Conservation (phyloP, 2,113 vertebrate genomes). For the Solea solea region DNA sequence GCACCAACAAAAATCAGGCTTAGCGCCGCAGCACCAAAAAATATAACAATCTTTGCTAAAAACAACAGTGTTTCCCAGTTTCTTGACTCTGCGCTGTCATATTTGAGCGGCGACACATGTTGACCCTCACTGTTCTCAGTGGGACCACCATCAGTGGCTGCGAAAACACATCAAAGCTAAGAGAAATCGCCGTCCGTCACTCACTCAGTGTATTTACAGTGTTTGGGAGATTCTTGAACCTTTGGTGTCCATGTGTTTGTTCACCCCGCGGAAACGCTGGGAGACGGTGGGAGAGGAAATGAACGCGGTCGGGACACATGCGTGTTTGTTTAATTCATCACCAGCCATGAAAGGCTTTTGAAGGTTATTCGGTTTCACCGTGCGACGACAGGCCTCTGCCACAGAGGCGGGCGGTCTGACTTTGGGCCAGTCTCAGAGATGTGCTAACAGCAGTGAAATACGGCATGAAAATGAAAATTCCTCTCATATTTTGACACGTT, state of each 20-base stretch:
- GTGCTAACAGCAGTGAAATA: conserved; percentile 26
- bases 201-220: conserved; percentile 39
- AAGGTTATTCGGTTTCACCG: conserved; percentile 17
- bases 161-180: conserved; percentile 16
- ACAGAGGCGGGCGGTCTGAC: conserved; percentile 59
- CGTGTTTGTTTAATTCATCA: conserved; percentile 64
- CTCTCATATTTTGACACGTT: conserved; percentile 3
- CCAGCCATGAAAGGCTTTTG: conserved; percentile 43
- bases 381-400: conserved; percentile 43
- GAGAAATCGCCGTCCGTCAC: conserved; percentile 13
- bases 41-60: too few relatives aligned
- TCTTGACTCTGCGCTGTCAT: conserved; percentile 4
- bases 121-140: neutral
- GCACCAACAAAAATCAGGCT: too few relatives aligned
- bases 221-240: conserved; percentile 20
- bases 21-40: too few relatives aligned
- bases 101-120: neutral
- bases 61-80: neutral
- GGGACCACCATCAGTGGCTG: conserved; percentile 41
- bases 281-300: conserved; percentile 53
- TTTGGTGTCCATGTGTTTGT: conserved; percentile 63
- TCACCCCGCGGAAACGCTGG: conserved; percentile 24
- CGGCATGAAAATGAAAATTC: neutral
- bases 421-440: conserved; percentile 8
- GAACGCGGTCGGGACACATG: conserved; percentile 46